Conservation (phyloP, 2,797 vertebrate genomes). For the Artibeus lituratus region DNA sequence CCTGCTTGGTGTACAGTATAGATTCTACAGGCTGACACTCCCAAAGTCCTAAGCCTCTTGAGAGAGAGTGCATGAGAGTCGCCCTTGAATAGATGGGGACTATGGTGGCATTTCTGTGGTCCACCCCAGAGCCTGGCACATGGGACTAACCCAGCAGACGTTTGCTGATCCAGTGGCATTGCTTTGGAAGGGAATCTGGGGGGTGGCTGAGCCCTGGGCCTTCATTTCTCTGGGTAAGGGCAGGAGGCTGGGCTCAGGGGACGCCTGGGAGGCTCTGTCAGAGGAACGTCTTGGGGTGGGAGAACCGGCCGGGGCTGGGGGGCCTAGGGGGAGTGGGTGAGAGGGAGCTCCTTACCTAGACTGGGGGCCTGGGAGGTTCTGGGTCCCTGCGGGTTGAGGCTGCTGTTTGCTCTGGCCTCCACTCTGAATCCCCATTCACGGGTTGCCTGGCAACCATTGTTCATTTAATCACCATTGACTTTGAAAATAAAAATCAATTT, state of each 20-base stretch:
- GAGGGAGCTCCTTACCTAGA: not conserved
- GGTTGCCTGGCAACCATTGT: constrained; percentile 67
- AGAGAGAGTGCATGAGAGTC: not conserved
- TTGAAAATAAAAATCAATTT: constrained; percentile 68
- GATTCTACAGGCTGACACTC: not conserved
- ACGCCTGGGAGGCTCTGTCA: not conserved
- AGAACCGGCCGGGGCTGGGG: rapidly evolving
- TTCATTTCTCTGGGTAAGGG: not conserved
- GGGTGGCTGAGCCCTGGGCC: not conserved
- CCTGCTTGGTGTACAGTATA: rapidly evolving
- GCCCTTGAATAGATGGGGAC: rapidly evolving
- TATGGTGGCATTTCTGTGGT: rapidly evolving
- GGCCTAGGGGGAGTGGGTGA: no score
- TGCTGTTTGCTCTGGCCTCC: not conserved
- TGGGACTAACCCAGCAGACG: not conserved
- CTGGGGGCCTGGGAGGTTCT: not conserved
- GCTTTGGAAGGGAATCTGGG: not conserved
- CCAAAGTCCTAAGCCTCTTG: not conserved
- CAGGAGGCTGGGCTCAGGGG: not conserved
- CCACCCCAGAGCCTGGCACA: not conserved
- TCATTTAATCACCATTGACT: constrained; percentile 29
- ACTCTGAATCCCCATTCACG: not conserved
- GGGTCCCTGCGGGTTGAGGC: not conserved
- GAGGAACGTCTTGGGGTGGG: not conserved
- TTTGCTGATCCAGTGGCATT: not conserved